Percentiles rank a stretch among this genome's conserved stretches.
Conservation (phyloP, 53 echinoderm and acorn worm species). For the Glandiceps talaboti region DNA sequence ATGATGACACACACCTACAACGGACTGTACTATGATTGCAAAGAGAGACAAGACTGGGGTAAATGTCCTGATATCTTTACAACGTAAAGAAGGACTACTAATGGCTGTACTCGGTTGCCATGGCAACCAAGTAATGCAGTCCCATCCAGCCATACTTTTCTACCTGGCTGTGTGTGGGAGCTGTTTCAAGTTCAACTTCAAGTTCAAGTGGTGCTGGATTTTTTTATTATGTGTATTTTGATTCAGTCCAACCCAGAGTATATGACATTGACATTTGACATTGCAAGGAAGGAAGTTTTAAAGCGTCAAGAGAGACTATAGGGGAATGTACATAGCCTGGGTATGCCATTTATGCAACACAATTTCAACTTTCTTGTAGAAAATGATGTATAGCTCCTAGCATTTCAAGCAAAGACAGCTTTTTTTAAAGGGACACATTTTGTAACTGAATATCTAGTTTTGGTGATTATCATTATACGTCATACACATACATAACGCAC, state of each 20-base stretch:
- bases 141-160: not conserved
- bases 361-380: not conserved
- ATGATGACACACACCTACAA: conserved; percentile 62
- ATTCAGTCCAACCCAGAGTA: not conserved
- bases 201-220: not conserved
- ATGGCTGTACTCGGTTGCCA: no score
- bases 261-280: not conserved
- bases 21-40: conserved; percentile 62
- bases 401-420: no score
- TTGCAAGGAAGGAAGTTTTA: no score
- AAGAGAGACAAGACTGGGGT: conserved; percentile 65
- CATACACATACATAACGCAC: no score
- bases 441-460: no score
- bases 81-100: no score
- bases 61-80: conserved; percentile 74
- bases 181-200: not conserved
- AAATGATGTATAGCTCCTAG: no score
- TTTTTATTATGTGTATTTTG: not conserved
- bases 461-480: no score
- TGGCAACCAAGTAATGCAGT: no score
- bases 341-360: not conserved
- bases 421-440: no score
- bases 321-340: not conserved
- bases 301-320: not conserved
- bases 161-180: no score